Percentiles rank a stretch among this genome's conserved stretches.
These are phyloP conservation scores for Prunella himalayana DNA, from an alignment of 2,113 vertebrate genomes.

Conservation along the genomic window DNA sequence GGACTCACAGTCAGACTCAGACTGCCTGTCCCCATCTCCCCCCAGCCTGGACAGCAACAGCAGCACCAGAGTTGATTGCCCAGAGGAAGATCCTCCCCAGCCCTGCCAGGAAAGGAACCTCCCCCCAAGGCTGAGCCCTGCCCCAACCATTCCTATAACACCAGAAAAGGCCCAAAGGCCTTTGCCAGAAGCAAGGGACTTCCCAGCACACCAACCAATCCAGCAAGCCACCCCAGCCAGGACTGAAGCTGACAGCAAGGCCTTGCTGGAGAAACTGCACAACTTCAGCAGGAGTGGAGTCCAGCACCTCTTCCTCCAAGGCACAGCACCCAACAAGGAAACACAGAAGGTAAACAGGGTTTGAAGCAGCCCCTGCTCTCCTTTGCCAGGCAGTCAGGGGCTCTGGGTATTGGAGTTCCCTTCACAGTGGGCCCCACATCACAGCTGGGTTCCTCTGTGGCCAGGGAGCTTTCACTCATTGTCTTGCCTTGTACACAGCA, in stretches of 20 bases:
- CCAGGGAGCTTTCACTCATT: not conserved
- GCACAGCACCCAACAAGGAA: constrained; percentile 37
- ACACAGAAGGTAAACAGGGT: constrained; percentile 60
- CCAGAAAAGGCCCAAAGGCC: not conserved
- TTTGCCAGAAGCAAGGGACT: not conserved
- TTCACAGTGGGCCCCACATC: not conserved
- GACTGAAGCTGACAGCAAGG: not conserved
- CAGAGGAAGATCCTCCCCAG: not conserved
- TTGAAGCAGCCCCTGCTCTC: not conserved
- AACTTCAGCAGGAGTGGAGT: constrained; percentile 67
- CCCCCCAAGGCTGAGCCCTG: not conserved
- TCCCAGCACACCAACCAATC: not conserved
- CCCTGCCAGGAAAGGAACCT: constrained; percentile 1
- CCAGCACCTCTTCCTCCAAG: constrained; percentile 72
- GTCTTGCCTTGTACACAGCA: constrained; percentile 37
- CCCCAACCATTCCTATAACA: not conserved
- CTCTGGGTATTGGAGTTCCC: not conserved
- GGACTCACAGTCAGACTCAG: constrained; percentile 33
- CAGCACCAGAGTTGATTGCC: not conserved
- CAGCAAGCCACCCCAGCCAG: not conserved
- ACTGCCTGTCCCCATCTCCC: not conserved
- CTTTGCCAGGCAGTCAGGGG: not conserved
- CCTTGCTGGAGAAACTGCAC: constrained; percentile 67
- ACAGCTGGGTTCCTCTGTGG: not conserved
- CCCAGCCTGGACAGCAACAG: constrained; percentile 12